Evolutionary conservation across 2,113 vertebrate genomes (phyloP), one percentile per base, ranked within the genome.

Genomic region (Microtus pennsylvanicus): DNA sequence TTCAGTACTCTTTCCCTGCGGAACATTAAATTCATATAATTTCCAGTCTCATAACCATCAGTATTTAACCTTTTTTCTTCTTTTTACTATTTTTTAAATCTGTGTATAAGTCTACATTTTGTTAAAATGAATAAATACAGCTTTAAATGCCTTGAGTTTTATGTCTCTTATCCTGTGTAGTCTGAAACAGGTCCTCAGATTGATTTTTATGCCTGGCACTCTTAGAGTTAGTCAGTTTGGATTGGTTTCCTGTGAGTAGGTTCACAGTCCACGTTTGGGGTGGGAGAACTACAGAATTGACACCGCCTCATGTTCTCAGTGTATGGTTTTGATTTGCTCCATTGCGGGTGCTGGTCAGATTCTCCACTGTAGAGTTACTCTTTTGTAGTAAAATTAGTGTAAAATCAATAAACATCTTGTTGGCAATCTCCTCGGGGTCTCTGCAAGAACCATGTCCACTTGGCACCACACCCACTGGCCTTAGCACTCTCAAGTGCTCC

Each of bases 21-120:
- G 26, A 72, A 81, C 85, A 67, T 69, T 63, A 86, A 85, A 38
- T 75, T 67, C 87, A 0, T 93, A 5, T 93, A 87, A 33, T 96
- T 95, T 80, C 76, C 65, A 93, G 50, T 77, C 33, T 93, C 26
- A 81, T 7, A 86, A 89, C 42, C 61, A 85, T 61, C 28, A 24
- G 11, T 58, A 38, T 89, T 96, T 89, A 67, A 58, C 13, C 5
- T 42, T 19, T 80, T 92, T 89, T 42, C 77, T 81, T 94, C 45
- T 19, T 22, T 72, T 72, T 72, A 17, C 67, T 35, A 6, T 52
- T 28, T 83, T 83, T 38, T 42, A 76, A 88, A 21, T 65, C 63
- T 67, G 7, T 90, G 33, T 77, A 0, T 75, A 45, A 89, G 69
- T 24, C 55, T 77, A 77, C 35, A 47, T 93, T 74, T 82, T 58